Conservation (phyloP, 2,888 invertebrate species). For the Athrips mouffetella region DNA sequence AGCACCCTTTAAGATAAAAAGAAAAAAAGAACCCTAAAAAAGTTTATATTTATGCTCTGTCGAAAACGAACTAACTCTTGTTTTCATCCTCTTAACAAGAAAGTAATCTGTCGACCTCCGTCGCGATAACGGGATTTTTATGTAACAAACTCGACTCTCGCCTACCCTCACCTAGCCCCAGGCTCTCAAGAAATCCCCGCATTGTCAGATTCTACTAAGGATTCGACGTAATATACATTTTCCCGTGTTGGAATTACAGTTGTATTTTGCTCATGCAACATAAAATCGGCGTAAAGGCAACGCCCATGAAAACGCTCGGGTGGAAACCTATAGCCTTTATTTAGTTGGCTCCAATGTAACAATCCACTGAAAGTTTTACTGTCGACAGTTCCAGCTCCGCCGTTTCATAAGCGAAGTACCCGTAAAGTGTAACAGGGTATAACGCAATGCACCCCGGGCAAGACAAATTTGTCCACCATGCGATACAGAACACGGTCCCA, state of each 20-base stretch:
- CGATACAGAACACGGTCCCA: constrained; percentile 33
- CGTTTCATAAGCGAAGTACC: constrained; percentile 54
- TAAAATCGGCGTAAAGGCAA: constrained; percentile 71
- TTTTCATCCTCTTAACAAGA: constrained; percentile 76
- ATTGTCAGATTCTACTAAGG: constrained; percentile 71
- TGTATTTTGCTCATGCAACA: constrained; percentile 70
- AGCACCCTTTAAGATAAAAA: constrained; percentile 40
- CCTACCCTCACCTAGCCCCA: constrained; percentile 74
- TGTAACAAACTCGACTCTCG: constrained; percentile 74
- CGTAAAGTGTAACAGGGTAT: constrained; percentile 45
- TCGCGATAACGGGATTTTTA: constrained; percentile 76
- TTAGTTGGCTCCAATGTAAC: constrained; percentile 67
- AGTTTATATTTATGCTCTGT: constrained; percentile 65
- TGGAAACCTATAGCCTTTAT: constrained; percentile 63
- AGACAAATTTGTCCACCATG: constrained; percentile 44
- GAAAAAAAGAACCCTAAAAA: constrained; percentile 50
- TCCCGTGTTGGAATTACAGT: constrained; percentile 70
- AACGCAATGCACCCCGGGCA: constrained; percentile 45
- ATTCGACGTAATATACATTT: constrained; percentile 73
- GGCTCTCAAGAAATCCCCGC: constrained; percentile 70
- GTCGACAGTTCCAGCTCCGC: constrained; percentile 48
- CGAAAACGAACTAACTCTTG: constrained; percentile 70
- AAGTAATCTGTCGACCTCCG: constrained; percentile 76
- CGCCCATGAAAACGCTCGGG: constrained; percentile 58
- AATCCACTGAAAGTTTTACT: constrained; percentile 70